Evolutionary conservation across 2,888 invertebrate species (phyloP).

Genomic region (Volucella bombylans): DNA sequence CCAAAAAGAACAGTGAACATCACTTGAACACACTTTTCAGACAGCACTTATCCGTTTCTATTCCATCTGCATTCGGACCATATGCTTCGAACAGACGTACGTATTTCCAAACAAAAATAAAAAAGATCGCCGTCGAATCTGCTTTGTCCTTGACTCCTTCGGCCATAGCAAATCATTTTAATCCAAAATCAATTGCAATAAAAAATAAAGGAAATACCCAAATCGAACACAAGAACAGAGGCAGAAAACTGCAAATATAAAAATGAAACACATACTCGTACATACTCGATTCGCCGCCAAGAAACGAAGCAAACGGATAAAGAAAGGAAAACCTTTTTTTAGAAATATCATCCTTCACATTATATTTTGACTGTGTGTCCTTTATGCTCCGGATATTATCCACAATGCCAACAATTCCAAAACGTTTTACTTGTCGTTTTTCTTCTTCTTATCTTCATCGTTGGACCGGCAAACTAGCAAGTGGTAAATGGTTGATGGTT

Average conservation of each 20-base stretch:
- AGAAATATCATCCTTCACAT: slow-evolving; percentile 64
- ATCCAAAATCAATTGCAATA: slow-evolving; percentile 65
- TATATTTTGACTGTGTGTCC: slow-evolving; percentile 25
- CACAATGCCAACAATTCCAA: slow-evolving; percentile 66
- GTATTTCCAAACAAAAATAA: slow-evolving; percentile 1
- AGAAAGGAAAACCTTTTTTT: not conserved
- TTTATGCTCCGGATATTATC: slow-evolving; percentile 55
- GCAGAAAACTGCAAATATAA: not conserved
- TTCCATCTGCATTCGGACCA: too few relatives aligned
- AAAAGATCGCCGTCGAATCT: not conserved
- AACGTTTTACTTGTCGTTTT: slow-evolving; percentile 46
- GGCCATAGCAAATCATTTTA: slow-evolving; percentile 54
- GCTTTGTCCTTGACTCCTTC: slow-evolving; percentile 50
- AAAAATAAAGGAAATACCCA: not conserved
- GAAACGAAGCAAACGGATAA: slow-evolving; percentile 35
- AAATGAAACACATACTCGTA: not conserved
- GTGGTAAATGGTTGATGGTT: too few relatives aligned
- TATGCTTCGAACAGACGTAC: too few relatives aligned
- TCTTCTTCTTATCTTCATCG: slow-evolving; percentile 49
- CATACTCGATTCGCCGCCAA: slow-evolving; percentile 20
- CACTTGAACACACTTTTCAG: too few relatives aligned
- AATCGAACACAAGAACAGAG: slow-evolving; percentile 27
- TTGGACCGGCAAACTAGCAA: slow-evolving; percentile 4
- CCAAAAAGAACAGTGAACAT: not conserved
- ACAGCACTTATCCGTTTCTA: too few relatives aligned